phyloP scores from a whole-genome alignment of 1,140 invertebrate genomes.

The Rhopalosiphum padi region DNA sequence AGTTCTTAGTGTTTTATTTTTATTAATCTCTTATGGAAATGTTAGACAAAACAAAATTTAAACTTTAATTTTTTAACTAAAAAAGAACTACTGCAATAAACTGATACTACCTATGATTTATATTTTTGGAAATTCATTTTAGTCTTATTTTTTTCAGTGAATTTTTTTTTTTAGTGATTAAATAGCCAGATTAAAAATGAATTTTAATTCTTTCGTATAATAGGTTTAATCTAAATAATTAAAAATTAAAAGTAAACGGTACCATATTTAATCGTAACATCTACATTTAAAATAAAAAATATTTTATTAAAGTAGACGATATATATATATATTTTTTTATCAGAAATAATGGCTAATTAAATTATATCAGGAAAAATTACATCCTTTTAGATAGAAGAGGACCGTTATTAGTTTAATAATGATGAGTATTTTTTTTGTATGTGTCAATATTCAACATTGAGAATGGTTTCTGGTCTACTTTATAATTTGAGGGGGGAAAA shows the following conservation, averaged over 20 bases:
- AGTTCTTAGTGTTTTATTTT: background rate
- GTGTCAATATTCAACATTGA: no score
- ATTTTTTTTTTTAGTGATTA: background rate
- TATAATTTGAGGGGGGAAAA: no score
- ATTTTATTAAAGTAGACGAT: background rate
- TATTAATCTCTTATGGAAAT: background rate
- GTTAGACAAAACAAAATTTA: background rate
- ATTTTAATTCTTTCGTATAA: background rate
- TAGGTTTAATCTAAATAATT: background rate
- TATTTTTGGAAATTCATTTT: background rate
- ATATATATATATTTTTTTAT: background rate
- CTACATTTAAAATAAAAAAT: background rate
- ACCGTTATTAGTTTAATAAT: no score
- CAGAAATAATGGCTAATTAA: background rate
- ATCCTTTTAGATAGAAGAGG: no score
- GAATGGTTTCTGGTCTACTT: no score
- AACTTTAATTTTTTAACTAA: background rate
- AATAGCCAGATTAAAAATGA: background rate
- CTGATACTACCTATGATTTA: no score
- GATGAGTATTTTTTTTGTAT: no score
- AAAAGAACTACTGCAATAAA: background rate
- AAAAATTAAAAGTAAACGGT: background rate
- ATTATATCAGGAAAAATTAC: background rate
- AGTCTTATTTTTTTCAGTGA: background rate
- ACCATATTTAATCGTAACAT: background rate